Evolutionary conservation across 1,140 invertebrate genomes (phyloP).

Genomic region (Hetaerina americana): DNA sequence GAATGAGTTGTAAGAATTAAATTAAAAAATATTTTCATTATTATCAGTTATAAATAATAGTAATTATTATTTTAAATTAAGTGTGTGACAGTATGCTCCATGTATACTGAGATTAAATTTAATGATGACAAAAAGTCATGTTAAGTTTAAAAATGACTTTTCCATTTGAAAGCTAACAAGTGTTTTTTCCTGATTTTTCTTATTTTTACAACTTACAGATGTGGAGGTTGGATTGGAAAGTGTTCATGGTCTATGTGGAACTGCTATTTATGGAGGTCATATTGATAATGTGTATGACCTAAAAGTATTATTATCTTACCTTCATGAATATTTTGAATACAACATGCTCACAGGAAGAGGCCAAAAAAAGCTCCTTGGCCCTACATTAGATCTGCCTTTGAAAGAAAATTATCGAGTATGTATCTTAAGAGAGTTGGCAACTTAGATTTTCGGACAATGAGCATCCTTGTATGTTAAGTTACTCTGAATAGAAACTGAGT

Average conservation of each 20-base stretch:
- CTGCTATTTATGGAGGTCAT: conserved; percentile 77
- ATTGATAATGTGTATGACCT: conserved; percentile 72
- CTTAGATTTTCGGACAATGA: background rate
- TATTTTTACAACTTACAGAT: too few relatives aligned
- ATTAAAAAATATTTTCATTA: too few relatives aligned
- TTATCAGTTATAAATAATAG: too few relatives aligned
- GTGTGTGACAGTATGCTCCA: too few relatives aligned
- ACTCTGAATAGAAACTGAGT: conserved; percentile 12
- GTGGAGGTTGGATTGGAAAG: conserved; percentile 53
- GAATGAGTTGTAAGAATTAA: too few relatives aligned
- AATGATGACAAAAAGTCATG: too few relatives aligned
- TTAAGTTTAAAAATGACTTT: background rate
- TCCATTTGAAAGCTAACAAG: too few relatives aligned
- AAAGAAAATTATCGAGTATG: conserved; percentile 34
- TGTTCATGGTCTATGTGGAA: conserved; percentile 64
- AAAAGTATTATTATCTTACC: conserved; percentile 56
- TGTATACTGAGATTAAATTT: too few relatives aligned
- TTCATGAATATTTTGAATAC: conserved; percentile 50
- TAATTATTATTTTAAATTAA: too few relatives aligned
- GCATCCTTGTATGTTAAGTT: background rate
- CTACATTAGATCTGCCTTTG: conserved; percentile 34
- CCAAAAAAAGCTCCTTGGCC: conserved; percentile 38
- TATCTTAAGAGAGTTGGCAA: conserved; percentile 3
- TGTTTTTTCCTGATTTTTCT: too few relatives aligned
- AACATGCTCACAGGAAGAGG: conserved; percentile 35